Evolutionary conservation across 2,113 vertebrate genomes (phyloP), one percentile per base, ranked within the genome.

Genomic region (Neoarius graeffei): DNA sequence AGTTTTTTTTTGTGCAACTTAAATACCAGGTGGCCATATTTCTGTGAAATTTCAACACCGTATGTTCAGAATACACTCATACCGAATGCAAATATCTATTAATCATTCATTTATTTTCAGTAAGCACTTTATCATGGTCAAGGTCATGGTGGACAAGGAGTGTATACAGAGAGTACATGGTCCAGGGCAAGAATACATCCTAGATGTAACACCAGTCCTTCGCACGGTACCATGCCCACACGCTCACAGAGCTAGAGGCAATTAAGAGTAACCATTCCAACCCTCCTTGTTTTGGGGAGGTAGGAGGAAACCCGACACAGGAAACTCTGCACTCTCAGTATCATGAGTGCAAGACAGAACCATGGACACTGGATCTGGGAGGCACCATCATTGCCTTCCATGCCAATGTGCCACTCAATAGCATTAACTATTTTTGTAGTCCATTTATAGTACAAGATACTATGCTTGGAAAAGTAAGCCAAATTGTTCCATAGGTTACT

Each of bases 21-120:
- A n/a, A 52, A 23, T 60, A 77, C 59, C 59, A 88, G 52, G n/a
- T 85, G 87, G 87, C 74, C 48, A 23, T 35, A 30, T 80, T 69
- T 88, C 14, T 17, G 56, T 59, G 1, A 50, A 20, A 84, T 30
- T 48, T 6, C 79, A 74, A 54, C 19, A 23, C 76, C 15, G 14
- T 27, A 3, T 79, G 27, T 27, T 79, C 6, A 56, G 6, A 27
- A 54, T 3, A 79, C 50, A 54, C 50, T n/a, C 50, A 79, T 79
- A 14, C 52, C 5, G 5, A 79, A 27, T 17, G 25, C 6, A 54
- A n/a, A 56, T 11, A 77, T 77, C 23, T 76, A 23, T 76, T 50
- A 50, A 23, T 50, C 20, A 76, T 50, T 13, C 8, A 76, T 76
- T 13, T 76, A 25, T 9, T 23, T 23, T 74, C 19, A 48, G 35